Evolutionary conservation across 30 jellyfish, hydroid and myxozoan species (phyloP).

Genomic region (Hydra vulgaris): DNA sequence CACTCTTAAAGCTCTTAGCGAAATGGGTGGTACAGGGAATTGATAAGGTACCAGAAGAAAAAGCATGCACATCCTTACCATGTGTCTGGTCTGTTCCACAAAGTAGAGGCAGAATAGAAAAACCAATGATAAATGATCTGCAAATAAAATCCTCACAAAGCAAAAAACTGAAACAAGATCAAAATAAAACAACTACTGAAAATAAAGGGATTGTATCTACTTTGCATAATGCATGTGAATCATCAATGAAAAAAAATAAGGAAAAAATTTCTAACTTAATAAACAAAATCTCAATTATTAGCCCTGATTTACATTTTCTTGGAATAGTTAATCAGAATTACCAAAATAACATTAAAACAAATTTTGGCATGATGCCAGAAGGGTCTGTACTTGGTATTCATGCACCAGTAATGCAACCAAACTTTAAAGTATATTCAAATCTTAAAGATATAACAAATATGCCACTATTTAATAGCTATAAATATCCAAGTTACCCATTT

Average conservation of each 20-base stretch:
- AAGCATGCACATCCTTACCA: slow-evolving; percentile 1
- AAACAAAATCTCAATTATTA: slow-evolving; percentile 1
- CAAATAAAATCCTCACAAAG: neutral
- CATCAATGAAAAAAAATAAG: neutral
- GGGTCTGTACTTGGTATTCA: slow-evolving; percentile 2
- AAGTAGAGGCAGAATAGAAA: slow-evolving; percentile 4
- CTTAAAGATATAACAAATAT: too few species aligned
- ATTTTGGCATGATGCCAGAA: slow-evolving; percentile 1
- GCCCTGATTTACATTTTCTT: slow-evolving; percentile 5
- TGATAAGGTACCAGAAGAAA: neutral
- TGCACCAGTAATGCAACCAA: slow-evolving; percentile 3
- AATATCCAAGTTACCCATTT: slow-evolving; percentile 4
- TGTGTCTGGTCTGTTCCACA: slow-evolving; percentile 9
- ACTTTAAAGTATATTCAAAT: slow-evolving; percentile 3
- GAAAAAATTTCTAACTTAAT: neutral
- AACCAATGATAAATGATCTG: neutral
- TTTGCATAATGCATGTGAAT: neutral
- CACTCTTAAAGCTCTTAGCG: neutral
- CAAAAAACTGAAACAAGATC: neutral
- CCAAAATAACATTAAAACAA: neutral
- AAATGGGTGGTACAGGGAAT: neutral
- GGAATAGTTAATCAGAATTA: slow-evolving; percentile 1
- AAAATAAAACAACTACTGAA: neutral
- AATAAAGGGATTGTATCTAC: neutral
- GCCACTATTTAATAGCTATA: neutral